These are phyloP conservation scores for Corythaixoides concolor DNA, from an alignment of 2,113 vertebrate species.

Conservation along the genomic window DNA sequence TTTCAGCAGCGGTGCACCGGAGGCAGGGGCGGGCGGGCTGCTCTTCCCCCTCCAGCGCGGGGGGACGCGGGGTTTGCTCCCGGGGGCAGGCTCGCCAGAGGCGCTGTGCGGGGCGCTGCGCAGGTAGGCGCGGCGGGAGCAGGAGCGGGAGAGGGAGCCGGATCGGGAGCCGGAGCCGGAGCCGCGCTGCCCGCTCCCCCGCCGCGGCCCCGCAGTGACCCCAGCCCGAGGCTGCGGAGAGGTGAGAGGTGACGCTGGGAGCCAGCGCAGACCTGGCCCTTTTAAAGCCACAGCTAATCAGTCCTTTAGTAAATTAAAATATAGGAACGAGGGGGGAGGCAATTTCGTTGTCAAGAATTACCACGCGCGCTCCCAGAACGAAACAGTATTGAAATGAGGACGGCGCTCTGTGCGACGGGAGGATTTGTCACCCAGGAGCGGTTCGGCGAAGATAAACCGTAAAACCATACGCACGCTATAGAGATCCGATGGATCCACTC, in stretches of 20 bases:
- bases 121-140: not conserved
- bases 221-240: conserved; percentile 37
- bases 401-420: not conserved
- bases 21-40: not conserved
- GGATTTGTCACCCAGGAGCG: not conserved
- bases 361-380: not conserved
- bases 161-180: not conserved
- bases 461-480: not conserved
- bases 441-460: not conserved
- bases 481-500: not conserved
- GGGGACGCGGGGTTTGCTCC: not conserved
- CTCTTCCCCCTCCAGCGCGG: not conserved
- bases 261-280: conserved; percentile 50
- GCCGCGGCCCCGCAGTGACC: conserved; percentile 60
- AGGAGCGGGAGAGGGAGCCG: not conserved
- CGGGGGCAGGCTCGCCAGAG: not conserved
- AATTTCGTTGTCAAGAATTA: conserved; percentile 64
- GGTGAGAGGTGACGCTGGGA: conserved; percentile 63
- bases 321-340: conserved; percentile 46
- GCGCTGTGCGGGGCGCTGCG: not conserved
- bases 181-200: not conserved
- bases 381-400: not conserved
- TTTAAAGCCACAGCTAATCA: conserved; percentile 65
- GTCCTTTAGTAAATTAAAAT: conserved; percentile 58
- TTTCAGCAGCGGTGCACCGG: not conserved